phyloP scores from a whole-genome alignment of 2,797 vertebrate genomes.

The Chaunax sp. region DNA sequence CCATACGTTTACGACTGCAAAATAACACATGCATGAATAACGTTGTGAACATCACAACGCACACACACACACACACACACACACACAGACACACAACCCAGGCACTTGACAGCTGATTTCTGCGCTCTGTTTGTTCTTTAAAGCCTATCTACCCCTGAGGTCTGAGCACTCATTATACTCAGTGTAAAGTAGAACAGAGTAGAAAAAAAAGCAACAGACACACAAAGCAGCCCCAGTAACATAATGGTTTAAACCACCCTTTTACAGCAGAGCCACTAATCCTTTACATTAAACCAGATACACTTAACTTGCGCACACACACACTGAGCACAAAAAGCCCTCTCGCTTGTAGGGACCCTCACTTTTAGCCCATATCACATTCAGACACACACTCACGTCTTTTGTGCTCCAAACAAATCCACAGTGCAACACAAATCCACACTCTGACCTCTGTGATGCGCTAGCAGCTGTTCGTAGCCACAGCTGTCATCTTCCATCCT shows the following conservation, averaged over 20 bases:
- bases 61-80: conserved; percentile 17
- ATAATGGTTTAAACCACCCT: conserved; percentile 57
- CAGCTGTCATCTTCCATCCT: conserved; percentile 28
- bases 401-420: conserved; percentile 55
- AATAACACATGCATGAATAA: conserved; percentile 34
- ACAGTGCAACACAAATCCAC: conserved; percentile 43
- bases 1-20: conserved; percentile 17
- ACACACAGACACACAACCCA: conserved; percentile 11
- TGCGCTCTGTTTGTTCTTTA: conserved; percentile 75
- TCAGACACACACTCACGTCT: conserved; percentile 37
- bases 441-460: conserved; percentile 52
- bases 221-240: conserved; percentile 21
- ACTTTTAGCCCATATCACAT: conserved; percentile 51
- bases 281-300: conserved; percentile 67
- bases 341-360: conserved; percentile 21
- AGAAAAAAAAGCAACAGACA: conserved; percentile 29
- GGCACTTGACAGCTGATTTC: conserved; percentile 70
- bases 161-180: conserved; percentile 62
- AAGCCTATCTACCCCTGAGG: conserved; percentile 71
- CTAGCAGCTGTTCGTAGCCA: conserved; percentile 54
- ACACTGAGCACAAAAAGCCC: conserved; percentile 34
- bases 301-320: conserved; percentile 37
- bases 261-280: conserved; percentile 62
- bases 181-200: conserved; percentile 65
- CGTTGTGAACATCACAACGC: conserved; percentile 32